Base-by-base conservation (phyloP, 2,797 vertebrate genomes). In the Pelobates cultripes region DNA sequence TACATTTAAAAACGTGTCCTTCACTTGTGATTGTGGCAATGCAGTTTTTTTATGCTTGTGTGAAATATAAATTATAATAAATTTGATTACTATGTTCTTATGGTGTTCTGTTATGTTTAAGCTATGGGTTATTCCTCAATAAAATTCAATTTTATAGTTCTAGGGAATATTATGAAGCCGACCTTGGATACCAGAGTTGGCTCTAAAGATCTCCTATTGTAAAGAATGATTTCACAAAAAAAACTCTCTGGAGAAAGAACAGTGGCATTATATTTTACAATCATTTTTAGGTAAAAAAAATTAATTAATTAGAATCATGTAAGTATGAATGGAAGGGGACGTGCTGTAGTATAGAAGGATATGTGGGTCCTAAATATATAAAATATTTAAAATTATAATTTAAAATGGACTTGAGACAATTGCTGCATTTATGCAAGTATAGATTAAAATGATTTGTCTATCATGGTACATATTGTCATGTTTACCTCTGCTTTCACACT, bases 1-100 rank as follows among this genome's bases (percentile, higher is more conserved):
- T 71, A 55, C 77, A 55, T 83, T 53, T 71, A 72, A 71, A 80
- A 17, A 79, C 71, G 76, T 72, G 82, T 73, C 68, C 68, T 80
- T 72, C 68, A 47, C n/a, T 80, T 76, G 77, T 75, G 15, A 79
- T 75, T 71, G 74, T 70, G 40, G 63, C 43, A 45, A 60, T 45
- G 42, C 17, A 12, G 57, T 43, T 43, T 61, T 71, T 77, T 70
- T 78, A 82, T 41, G 43, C 60, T 41, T 64, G 71, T 61, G 51
- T 55, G n/a, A 42, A 82, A 17, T 45, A 61, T 17, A 60, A 73
- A 15, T 70, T 42, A 61, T 74, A 17, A 63, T 64, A 75, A 63
- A 60, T 9, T 61, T 74, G 14, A n/a, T 53, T 5, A 9, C 41
- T 61, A 44, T 63, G 7, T 44, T 75, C 55, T 53, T 53, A 47